Base-by-base conservation (phyloP, 2,888 invertebrate species). In the Melieria crassipennis region DNA sequence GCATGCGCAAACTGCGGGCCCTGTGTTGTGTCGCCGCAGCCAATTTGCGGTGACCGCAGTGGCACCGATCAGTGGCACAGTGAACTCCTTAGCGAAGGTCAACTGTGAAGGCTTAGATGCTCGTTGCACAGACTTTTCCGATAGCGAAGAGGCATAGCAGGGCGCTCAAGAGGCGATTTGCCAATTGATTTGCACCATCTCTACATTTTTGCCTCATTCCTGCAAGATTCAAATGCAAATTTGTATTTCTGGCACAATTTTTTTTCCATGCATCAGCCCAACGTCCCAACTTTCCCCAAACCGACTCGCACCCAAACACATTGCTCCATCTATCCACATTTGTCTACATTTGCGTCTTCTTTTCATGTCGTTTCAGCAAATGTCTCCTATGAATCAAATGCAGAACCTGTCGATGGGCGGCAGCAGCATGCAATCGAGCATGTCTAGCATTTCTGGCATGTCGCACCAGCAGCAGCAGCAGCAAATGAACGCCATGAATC, bases 311-410 rank as follows among this genome's bases (percentile, higher is more conserved):
- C 2, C 30, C 2, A 30, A 30, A 30, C 30, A 30, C 30, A 30
- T 30, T 30, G 30, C 30, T 30, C 30, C 30, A 1, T 30, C 30
- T 3, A 30, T 30, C 3, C 3, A 30, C 30, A 30, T 30, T 30
- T 5, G 9, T n/a, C 10, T 5, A 52, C 52, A 52, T 6, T 9
- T 52, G 6, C 13, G 11, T 52, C 9, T 11, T 52, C n/a, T 9
- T 48, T 48, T 45, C 50, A 11, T 60, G 46, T 42, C 57, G 16
- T 56, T 65, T n/a, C 79, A 80, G 16, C 78, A 87, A 87, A 92
- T 93, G 92, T 91, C 91, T 83, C 91, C 91, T 79, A 92, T 92
- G 91, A 91, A 91, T 84, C 91, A 91, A 76, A 91, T 92, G 90
- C 91, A 91, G 77, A 92, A 90, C 83, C 92, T 93, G 91, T 91